Evolutionary conservation across 2,797 vertebrate genomes (phyloP).

Genomic region (Ptychadena robeensis): DNA sequence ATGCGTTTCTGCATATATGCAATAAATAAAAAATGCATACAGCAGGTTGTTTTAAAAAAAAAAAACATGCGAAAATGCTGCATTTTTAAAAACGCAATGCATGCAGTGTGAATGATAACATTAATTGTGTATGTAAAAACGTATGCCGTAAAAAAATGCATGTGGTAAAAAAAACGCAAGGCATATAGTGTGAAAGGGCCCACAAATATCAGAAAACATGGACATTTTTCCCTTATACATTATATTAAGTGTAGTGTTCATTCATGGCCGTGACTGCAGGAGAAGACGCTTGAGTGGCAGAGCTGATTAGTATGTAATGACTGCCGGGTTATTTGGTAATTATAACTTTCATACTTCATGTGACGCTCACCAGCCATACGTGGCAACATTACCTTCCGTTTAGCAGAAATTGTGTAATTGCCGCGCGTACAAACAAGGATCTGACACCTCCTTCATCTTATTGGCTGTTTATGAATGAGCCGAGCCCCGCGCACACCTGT

Average conservation of each 20-base stretch:
- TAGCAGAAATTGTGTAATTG: constrained; percentile 2
- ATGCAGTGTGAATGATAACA: no score
- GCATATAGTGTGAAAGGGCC: no score
- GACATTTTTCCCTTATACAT: not conserved
- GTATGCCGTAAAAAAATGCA: no score
- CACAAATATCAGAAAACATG: no score
- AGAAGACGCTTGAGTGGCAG: constrained; percentile 8
- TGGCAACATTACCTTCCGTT: not conserved
- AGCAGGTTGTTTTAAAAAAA: no score
- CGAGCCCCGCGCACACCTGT: not conserved
- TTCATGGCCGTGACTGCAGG: not conserved
- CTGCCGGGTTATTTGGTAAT: constrained; percentile 24
- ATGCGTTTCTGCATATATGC: no score
- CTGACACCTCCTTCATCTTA: constrained; percentile 7
- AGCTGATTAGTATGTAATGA: constrained; percentile 12
- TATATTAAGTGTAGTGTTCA: not conserved
- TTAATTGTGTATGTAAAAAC: no score
- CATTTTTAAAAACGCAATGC: no score
- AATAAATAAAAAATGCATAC: no score
- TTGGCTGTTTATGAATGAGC: not conserved
- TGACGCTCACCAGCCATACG: not conserved
- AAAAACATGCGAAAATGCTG: no score
- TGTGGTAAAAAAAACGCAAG: no score
- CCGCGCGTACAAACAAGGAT: not conserved
- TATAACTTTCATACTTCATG: constrained; percentile 21